phyloP scores from a whole-genome alignment of 2,113 vertebrate genomes.

The Dipodomys ordii region DNA sequence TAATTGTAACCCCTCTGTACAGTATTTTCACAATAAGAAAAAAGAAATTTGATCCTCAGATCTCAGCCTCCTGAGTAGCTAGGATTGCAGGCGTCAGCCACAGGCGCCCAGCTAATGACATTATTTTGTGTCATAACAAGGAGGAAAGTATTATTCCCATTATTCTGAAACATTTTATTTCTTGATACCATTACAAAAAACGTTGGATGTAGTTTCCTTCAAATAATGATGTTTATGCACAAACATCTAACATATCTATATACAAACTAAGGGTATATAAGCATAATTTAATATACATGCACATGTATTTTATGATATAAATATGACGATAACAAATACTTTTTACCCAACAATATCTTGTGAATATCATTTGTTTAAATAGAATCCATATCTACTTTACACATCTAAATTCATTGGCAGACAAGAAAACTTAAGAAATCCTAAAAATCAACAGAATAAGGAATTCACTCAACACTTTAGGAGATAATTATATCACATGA shows the following conservation, averaged over 20 bases:
- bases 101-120: background rate
- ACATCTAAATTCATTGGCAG: background rate
- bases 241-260: background rate
- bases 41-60: too few relatives aligned
- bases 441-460: conserved; percentile 48
- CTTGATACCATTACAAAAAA: background rate
- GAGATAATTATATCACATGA: background rate
- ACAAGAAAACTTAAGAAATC: background rate
- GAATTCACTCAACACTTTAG: background rate
- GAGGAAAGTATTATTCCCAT: background rate
- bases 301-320: background rate
- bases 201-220: background rate
- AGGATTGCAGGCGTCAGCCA: too few relatives aligned
- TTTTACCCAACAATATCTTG: background rate
- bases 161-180: background rate
- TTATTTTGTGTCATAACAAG: background rate
- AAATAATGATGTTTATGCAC: background rate
- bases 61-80: too few relatives aligned
- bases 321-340: background rate
- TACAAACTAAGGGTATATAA: background rate
- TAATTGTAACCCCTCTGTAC: too few relatives aligned
- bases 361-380: conserved; percentile 10
- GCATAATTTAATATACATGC: background rate
- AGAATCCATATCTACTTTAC: background rate
- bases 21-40: too few relatives aligned